These are phyloP conservation scores for Saccostrea glomerata DNA, from an alignment of 1,140 invertebrate genomes.

Conservation along the genomic window DNA sequence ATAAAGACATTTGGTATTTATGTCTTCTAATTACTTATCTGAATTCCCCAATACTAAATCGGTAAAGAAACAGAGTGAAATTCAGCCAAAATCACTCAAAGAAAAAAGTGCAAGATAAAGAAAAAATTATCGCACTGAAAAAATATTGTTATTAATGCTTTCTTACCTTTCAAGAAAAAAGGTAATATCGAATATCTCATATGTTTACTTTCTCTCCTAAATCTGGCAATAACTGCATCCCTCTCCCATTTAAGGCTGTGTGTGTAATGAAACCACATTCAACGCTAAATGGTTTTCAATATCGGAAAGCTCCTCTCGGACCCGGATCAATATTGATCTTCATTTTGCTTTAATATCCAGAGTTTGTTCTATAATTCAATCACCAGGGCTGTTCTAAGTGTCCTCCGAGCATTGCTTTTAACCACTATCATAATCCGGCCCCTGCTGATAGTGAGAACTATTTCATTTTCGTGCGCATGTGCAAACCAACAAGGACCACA, in stretches of 20 bases:
- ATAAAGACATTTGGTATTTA: too few species aligned
- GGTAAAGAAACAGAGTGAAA: too few species aligned
- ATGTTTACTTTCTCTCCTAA: neutral
- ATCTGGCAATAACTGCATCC: neutral
- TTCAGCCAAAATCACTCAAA: too few species aligned
- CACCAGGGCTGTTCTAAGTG: slow-evolving; percentile 27
- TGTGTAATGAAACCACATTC: slow-evolving; percentile 31
- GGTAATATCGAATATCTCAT: neutral
- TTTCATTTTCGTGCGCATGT: neutral
- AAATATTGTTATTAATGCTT: too few species aligned
- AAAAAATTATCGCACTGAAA: too few species aligned
- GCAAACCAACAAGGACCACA: neutral
- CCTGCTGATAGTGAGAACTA: slow-evolving; percentile 36
- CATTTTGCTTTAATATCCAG: slow-evolving; percentile 44
- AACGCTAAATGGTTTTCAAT: slow-evolving; percentile 44
- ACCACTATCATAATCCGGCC: slow-evolving; percentile 35
- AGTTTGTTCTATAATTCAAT: slow-evolving; percentile 44
- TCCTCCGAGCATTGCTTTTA: slow-evolving; percentile 14
- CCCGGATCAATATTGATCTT: slow-evolving; percentile 30
- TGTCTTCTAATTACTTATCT: too few species aligned
- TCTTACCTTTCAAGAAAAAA: slow-evolving; percentile 13
- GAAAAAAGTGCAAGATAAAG: too few species aligned
- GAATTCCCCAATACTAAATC: too few species aligned
- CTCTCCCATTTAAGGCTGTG: neutral
- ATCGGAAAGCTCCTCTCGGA: slow-evolving; percentile 36